Conservation (phyloP, 2,113 vertebrate genomes). For the Orycteropus afer region DNA sequence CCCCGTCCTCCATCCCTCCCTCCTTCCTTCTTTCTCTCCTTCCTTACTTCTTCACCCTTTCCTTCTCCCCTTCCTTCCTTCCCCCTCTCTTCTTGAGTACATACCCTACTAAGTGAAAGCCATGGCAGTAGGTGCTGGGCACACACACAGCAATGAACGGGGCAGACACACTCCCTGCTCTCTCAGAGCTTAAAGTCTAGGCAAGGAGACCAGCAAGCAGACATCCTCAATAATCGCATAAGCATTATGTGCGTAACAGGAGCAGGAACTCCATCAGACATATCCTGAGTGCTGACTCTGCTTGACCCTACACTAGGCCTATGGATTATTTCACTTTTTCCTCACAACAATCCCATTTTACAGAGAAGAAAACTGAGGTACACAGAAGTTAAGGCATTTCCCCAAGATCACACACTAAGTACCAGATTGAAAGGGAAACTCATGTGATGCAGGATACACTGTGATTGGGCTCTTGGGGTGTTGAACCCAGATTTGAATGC, state of each 20-base stretch:
- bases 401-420: background rate
- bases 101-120: background rate
- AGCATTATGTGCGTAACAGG: background rate
- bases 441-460: background rate
- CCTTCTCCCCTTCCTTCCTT: background rate
- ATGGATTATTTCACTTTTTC: background rate
- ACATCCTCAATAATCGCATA: background rate
- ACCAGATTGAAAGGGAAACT: background rate
- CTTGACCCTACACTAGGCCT: background rate
- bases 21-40: background rate
- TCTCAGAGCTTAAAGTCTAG: background rate
- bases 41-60: background rate
- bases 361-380: background rate
- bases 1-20: too few species aligned
- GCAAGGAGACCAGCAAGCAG: background rate
- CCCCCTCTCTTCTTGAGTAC: background rate
- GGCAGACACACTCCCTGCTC: background rate
- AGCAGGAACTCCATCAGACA: background rate
- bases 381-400: constrained; percentile 8
- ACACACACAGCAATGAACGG: background rate
- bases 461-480: background rate
- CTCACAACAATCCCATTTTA: background rate
- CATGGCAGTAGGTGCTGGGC: background rate
- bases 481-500: background rate
- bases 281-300: background rate